Evolutionary conservation across 2,113 vertebrate genomes (phyloP), one percentile per base, ranked within the genome.

Genomic region (Anser cygnoides): DNA sequence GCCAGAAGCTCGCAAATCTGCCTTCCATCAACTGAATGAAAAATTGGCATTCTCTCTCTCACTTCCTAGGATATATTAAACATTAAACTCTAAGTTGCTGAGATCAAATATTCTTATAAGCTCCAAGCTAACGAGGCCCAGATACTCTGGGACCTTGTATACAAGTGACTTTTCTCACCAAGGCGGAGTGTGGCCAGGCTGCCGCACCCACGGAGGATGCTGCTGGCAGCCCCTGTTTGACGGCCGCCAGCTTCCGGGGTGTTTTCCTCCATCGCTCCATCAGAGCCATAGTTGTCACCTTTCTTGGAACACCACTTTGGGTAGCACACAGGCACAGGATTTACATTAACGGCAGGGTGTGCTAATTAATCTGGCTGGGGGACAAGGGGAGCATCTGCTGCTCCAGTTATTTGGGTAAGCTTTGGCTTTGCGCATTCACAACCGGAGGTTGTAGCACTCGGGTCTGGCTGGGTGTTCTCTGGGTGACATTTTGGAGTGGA

Each of bases 271-370:
- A 39, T 21, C 3, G 0, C 19, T 59, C 25, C 3, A 0, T 2
- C 10, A 71, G 14, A 43, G 37, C 22, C 37, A 52, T 31, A 55
- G 50, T 6, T 29, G 21, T 13, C 65, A 39, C 52, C 57, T 46
- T 76, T 70, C 54, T 37, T 67, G 67, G 52, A 84, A 91, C 6
- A 2, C 10, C 1, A 0, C 49, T 62, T 35, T 3, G 19, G 72
- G 58, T 13, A 57, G 84, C n/a, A 15, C 50, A 54, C 0, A 4
- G 39, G 35, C 78, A 79, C 46, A 59, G 50, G 50, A 71, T 20
- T 22, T 44, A 26, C 0, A 0, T 15, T 59, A 74, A 81, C 0
- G 3, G 37, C 31, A 0, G 2, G 31, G 19, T 2, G 2, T 16
- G 10, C 11, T 23, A 67, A 80, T 29, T 59, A 26, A 74, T 39